Percentiles rank a stretch among this genome's conserved stretches.
Evolutionary conservation across 2,113 vertebrate genomes (phyloP).

Genomic region (Rhadina sibilatrix): DNA sequence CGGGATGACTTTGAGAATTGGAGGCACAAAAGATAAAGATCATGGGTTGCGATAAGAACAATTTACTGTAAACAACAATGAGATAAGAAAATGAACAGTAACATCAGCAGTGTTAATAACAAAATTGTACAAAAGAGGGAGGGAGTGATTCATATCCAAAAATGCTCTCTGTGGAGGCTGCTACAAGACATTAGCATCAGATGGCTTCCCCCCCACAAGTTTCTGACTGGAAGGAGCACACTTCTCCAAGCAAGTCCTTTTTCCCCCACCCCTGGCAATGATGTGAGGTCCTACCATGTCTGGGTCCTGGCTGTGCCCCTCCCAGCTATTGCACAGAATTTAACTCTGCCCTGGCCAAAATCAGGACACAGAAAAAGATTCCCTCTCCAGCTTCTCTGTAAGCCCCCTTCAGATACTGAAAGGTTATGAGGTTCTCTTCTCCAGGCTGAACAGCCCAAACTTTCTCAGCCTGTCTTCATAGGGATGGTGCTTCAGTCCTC

Average conservation of each 20-base stretch:
- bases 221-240: background rate
- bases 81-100: background rate
- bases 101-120: background rate
- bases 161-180: background rate
- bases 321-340: background rate
- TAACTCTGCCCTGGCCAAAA: background rate
- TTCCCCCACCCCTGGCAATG: background rate
- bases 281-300: background rate
- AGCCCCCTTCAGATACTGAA: background rate
- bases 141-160: background rate
- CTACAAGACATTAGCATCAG: background rate
- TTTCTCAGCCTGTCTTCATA: background rate
- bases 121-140: background rate
- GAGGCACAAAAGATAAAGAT: background rate
- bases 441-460: background rate
- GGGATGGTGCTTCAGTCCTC: background rate
- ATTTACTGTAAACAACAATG: background rate
- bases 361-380: background rate
- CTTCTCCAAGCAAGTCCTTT: background rate
- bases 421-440: background rate
- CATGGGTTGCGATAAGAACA: fast-evolving
- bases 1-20: background rate
- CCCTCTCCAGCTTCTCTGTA: background rate
- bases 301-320: background rate
- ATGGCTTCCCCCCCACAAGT: background rate